Percentiles rank a stretch among this genome's conserved stretches.
phyloP scores from a whole-genome alignment of 2,888 invertebrate species.

The Apotomis betuletana region DNA sequence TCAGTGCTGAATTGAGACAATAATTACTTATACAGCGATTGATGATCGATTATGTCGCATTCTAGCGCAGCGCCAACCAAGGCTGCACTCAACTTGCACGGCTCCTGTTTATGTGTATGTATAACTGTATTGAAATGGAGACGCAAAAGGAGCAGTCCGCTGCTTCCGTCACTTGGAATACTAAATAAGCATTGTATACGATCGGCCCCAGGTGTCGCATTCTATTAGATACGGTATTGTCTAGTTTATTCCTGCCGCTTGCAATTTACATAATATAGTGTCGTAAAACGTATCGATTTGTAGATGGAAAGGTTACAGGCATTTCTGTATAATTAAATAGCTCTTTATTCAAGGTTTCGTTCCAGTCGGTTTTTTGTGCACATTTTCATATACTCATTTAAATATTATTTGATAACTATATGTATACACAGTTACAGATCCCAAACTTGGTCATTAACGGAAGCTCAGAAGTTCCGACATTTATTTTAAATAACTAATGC shows the following conservation, averaged over 20 bases:
- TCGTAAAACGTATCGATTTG: constrained; percentile 10
- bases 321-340: background rate
- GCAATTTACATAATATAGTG: constrained; percentile 25
- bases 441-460: too few species aligned
- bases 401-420: too few species aligned
- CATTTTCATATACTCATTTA: background rate
- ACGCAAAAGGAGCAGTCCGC: constrained; percentile 20
- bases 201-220: constrained; percentile 36
- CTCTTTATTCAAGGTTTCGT: too few species aligned
- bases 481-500: too few species aligned
- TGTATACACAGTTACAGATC: too few species aligned
- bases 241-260: constrained; percentile 25
- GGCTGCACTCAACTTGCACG: too few species aligned
- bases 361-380: too few species aligned
- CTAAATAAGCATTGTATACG: constrained; percentile 38
- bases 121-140: constrained; percentile 6
- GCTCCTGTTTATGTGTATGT: background rate
- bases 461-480: too few species aligned
- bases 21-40: too few species aligned
- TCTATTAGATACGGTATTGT: constrained; percentile 32
- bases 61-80: too few species aligned
- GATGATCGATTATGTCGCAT: too few species aligned
- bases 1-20: too few species aligned
- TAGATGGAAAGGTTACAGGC: background rate
- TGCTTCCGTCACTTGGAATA: constrained; percentile 28